Percentiles rank a stretch among this genome's conserved stretches.
phyloP scores from a whole-genome alignment of 2,797 vertebrate species.

The Pitangus sulphuratus region DNA sequence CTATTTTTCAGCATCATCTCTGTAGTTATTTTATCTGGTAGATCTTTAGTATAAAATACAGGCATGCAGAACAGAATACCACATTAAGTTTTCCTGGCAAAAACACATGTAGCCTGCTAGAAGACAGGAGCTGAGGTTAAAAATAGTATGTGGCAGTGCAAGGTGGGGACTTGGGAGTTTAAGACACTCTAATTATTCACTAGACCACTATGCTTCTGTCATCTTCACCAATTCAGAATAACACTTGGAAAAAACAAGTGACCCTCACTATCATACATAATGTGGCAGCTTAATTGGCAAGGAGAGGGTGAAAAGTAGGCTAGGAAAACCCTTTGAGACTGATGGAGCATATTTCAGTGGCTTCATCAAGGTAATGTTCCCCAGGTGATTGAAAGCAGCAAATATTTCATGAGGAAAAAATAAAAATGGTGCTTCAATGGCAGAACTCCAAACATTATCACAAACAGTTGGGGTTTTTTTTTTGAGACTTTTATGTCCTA shows the following conservation, averaged over 20 bases:
- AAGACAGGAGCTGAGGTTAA: conserved; percentile 78
- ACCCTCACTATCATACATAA: conserved; percentile 95
- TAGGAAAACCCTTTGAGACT: conserved; percentile 89
- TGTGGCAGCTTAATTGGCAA: conserved; percentile 96
- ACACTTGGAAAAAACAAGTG: conserved; percentile 86
- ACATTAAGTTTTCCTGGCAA: conserved; percentile 33
- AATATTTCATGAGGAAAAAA: conserved; percentile 88
- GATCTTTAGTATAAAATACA: conserved; percentile 60
- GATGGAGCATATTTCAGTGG: conserved; percentile 92
- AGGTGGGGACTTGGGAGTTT: conserved; percentile 88
- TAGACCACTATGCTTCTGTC: conserved; percentile 87
- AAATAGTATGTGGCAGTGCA: conserved; percentile 85
- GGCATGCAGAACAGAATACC: conserved; percentile 22
- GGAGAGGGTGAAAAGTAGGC: conserved; percentile 88
- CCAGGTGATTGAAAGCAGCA: conserved; percentile 91
- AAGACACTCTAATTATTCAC: conserved; percentile 94
- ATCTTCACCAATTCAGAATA: conserved; percentile 85
- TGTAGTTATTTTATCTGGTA: conserved; percentile 66
- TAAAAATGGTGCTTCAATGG: conserved; percentile 82
- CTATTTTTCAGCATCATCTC: conserved; percentile 69
- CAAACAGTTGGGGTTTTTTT: conserved; percentile 50
- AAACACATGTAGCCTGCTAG: conserved; percentile 23
- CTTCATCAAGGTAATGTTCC: conserved; percentile 92
- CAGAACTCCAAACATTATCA: conserved; percentile 79
- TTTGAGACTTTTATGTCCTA: conserved; percentile 76